A percentile compares a stretch with the other conserved stretches of the same genome.
These are phyloP conservation scores for Hoplostethus mediterraneus DNA, from an alignment of 2,797 vertebrate species.

Conservation along the genomic window DNA sequence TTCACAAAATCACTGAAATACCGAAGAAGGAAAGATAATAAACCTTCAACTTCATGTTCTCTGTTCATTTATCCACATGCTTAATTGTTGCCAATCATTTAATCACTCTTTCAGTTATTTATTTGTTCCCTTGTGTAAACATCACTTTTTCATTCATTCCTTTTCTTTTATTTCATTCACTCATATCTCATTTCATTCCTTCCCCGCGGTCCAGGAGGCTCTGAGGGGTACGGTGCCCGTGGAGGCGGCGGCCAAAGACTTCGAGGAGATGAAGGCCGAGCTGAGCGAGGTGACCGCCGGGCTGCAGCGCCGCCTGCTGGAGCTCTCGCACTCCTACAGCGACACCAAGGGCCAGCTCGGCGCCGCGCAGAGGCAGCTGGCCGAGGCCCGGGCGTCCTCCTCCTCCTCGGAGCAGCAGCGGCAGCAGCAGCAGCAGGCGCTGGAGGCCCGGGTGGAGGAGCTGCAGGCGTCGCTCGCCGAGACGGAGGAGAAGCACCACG, in stretches of 20 bases:
- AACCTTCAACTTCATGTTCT: not conserved
- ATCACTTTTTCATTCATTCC: not conserved
- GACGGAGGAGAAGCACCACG: conserved; percentile 82
- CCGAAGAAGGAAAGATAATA: not conserved
- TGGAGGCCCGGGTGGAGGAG: conserved; percentile 85
- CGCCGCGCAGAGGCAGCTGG: conserved; percentile 71
- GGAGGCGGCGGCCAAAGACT: conserved; percentile 87
- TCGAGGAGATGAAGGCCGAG: conserved; percentile 88
- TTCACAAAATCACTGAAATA: not conserved
- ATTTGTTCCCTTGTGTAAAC: not conserved
- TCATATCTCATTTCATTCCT: not conserved
- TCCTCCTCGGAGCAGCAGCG: conserved; percentile 81
- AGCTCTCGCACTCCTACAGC: conserved; percentile 92
- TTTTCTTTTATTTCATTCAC: not conserved
- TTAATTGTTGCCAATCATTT: not conserved
- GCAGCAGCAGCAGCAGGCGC: conserved; percentile 72
- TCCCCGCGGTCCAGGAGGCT: conserved; percentile 81
- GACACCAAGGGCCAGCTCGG: conserved; percentile 91
- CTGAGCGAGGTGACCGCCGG: conserved; percentile 87
- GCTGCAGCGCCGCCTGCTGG: conserved; percentile 90
- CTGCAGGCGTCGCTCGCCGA: conserved; percentile 85
- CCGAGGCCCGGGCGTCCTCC: conserved; percentile 32
- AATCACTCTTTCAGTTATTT: not conserved
- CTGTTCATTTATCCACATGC: too few relatives aligned
- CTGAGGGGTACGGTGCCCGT: conserved; percentile 86